These are phyloP conservation scores for Thereva nobilitata DNA, from an alignment of 2,888 invertebrate genomes.

Conservation along the genomic window DNA sequence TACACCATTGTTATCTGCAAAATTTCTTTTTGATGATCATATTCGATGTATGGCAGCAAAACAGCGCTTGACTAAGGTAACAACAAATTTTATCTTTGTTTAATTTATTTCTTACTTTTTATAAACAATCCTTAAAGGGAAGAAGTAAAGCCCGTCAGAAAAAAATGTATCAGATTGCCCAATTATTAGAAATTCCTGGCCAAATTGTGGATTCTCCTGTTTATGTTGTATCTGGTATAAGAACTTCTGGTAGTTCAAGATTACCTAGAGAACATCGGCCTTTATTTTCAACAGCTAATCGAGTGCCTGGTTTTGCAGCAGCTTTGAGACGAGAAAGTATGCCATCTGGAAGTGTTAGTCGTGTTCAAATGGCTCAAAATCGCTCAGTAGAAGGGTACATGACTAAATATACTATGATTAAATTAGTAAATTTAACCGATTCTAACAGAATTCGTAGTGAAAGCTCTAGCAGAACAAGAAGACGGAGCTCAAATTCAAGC, in stretches of 20 bases:
- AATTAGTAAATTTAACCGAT: too few relatives aligned
- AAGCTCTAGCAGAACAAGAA: slow-evolving; percentile 52
- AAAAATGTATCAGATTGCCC: slow-evolving; percentile 95
- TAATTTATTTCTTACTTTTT: slow-evolving; percentile 9
- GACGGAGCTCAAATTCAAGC: slow-evolving; percentile 60
- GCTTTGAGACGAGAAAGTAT: slow-evolving; percentile 60
- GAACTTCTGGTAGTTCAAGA: slow-evolving; percentile 51
- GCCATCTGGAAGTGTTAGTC: slow-evolving; percentile 51
- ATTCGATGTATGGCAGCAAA: slow-evolving; percentile 99
- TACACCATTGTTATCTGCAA: slow-evolving; percentile 81
- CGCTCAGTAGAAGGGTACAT: slow-evolving; percentile 54
- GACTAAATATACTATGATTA: too few relatives aligned
- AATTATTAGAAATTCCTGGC: slow-evolving; percentile 80
- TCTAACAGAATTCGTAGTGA: slow-evolving; percentile 42
- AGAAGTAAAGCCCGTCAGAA: slow-evolving; percentile 92
- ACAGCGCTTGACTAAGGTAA: slow-evolving; percentile 79
- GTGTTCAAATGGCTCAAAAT: slow-evolving; percentile 55
- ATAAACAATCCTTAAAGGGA: slow-evolving; percentile 62
- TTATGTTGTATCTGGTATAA: slow-evolving; percentile 53
- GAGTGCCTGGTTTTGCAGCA: slow-evolving; percentile 65
- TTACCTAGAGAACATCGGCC: slow-evolving; percentile 60
- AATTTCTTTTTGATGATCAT: slow-evolving; percentile 98
- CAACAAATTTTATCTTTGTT: not conserved
- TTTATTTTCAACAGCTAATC: slow-evolving; percentile 59
- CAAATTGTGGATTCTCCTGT: slow-evolving; percentile 52